A percentile compares a stretch with the other conserved stretches of the same genome.
Conservation (phyloP, 64 coral and sea anemone genomes). For the Montipora foliosa region DNA sequence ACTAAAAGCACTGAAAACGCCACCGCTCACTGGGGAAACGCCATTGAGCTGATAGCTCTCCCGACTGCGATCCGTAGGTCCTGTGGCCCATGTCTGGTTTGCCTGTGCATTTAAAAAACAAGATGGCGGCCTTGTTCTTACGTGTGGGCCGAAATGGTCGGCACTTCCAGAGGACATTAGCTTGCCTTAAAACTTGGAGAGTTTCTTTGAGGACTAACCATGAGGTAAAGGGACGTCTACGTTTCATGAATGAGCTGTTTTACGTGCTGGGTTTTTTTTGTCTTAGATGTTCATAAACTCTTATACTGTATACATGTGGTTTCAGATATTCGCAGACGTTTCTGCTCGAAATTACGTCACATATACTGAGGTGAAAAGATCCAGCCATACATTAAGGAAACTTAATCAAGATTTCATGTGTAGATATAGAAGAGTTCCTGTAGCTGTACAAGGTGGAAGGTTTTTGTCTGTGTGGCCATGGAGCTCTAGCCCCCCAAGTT, state of each 20-base stretch:
- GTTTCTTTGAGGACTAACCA: not conserved
- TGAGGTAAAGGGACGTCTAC: not conserved
- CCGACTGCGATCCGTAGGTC: too few species aligned
- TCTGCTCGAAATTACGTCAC: slow-evolving; percentile 3
- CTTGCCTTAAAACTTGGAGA: not conserved
- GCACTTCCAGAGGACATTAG: slow-evolving; percentile 2
- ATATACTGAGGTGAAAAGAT: not conserved
- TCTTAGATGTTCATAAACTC: not conserved
- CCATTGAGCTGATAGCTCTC: too few species aligned
- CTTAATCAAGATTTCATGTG: not conserved
- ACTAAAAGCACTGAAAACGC: too few species aligned
- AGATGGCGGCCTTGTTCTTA: slow-evolving; percentile 81
- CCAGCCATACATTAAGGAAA: not conserved
- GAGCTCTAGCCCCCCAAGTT: not conserved
- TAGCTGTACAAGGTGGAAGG: not conserved
- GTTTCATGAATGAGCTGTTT: not conserved
- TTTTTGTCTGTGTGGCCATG: not conserved
- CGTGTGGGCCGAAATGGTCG: slow-evolving; percentile 14
- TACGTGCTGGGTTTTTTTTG: not conserved
- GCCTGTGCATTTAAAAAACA: not conserved
- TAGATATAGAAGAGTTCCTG: not conserved
- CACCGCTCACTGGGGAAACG: too few species aligned
- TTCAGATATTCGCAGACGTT: not conserved
- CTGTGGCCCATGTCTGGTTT: too few species aligned
- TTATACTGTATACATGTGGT: not conserved